Evolutionary conservation across 2,888 invertebrate species (phyloP).

Genomic region (Spodoptera littoralis): DNA sequence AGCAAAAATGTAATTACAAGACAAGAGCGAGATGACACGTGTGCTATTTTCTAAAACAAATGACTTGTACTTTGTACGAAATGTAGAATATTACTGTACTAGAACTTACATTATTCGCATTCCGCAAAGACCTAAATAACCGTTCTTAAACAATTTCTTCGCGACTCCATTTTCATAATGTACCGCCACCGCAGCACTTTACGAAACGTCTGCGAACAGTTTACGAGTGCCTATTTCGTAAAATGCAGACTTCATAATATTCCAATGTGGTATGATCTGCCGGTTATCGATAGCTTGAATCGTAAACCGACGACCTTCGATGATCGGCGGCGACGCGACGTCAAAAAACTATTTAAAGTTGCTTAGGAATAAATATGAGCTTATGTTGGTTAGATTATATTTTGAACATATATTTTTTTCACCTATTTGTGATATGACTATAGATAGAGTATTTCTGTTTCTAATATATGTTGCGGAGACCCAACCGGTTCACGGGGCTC

Average conservation of each 20-base stretch:
- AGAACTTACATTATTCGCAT: constrained; percentile 7
- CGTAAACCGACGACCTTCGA: constrained; percentile 12
- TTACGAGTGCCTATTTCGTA: constrained; percentile 13
- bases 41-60: background rate
- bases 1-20: too few species aligned
- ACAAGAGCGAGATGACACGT: background rate
- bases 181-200: constrained; percentile 21
- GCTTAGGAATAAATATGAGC: constrained; percentile 18
- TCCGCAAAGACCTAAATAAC: constrained; percentile 13
- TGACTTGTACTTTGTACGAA: constrained; percentile 1
- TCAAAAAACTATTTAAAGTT: constrained; percentile 32
- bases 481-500: too few species aligned
- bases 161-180: constrained; percentile 17
- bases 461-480: too few species aligned
- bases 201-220: constrained; percentile 18
- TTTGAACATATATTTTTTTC: too few species aligned
- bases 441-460: too few species aligned
- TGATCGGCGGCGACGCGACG: constrained; percentile 3
- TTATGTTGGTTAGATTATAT: too few species aligned
- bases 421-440: too few species aligned
- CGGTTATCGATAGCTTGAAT: constrained; percentile 34
- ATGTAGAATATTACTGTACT: background rate
- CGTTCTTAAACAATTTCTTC: constrained; percentile 5
- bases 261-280: constrained; percentile 14
- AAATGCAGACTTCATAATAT: constrained; percentile 27